Percentiles rank a stretch among this genome's conserved stretches.
Conservation (phyloP, 2,888 invertebrate genomes). For the Drepanosiphum platanoidis region DNA sequence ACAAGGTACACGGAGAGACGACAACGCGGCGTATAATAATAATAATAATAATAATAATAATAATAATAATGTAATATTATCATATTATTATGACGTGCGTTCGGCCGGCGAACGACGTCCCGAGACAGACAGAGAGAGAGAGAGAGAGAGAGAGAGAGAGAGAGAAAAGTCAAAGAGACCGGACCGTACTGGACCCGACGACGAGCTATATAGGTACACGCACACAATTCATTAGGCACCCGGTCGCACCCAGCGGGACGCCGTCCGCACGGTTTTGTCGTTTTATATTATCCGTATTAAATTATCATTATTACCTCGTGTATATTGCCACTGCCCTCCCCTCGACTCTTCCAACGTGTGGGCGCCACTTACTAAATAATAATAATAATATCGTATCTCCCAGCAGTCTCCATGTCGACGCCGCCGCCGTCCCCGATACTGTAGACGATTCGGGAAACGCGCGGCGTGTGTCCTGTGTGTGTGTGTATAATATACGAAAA, state of each 20-base stretch:
- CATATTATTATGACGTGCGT: conserved; percentile 42
- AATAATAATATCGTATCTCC: conserved; percentile 6
- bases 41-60: conserved; percentile 34
- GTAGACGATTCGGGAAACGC: too few relatives aligned
- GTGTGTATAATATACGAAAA: too few relatives aligned
- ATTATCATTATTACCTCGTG: conserved; percentile 38
- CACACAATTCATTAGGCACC: conserved; percentile 52
- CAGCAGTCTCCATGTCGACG: too few relatives aligned
- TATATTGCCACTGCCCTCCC: background rate
- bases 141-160: too few relatives aligned
- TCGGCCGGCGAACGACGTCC: background rate
- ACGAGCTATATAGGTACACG: background rate
- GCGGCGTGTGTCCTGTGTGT: too few relatives aligned
- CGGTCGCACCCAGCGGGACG: conserved; percentile 35
- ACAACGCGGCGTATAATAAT: background rate
- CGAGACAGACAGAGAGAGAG: background rate
- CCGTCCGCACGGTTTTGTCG: conserved; percentile 55
- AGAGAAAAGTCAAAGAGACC: background rate
- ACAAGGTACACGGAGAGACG: conserved; percentile 5
- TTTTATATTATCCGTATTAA: conserved; percentile 39
- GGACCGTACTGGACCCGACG: conserved; percentile 18
- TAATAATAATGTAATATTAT: conserved; percentile 33
- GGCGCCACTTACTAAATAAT: conserved; percentile 50
- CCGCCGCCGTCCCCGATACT: too few relatives aligned
- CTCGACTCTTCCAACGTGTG: conserved; percentile 10